Percentiles rank a stretch among this genome's conserved stretches.
These are phyloP conservation scores for Rhopalosiphum padi DNA, from an alignment of 1,140 invertebrate genomes.

Conservation along the genomic window DNA sequence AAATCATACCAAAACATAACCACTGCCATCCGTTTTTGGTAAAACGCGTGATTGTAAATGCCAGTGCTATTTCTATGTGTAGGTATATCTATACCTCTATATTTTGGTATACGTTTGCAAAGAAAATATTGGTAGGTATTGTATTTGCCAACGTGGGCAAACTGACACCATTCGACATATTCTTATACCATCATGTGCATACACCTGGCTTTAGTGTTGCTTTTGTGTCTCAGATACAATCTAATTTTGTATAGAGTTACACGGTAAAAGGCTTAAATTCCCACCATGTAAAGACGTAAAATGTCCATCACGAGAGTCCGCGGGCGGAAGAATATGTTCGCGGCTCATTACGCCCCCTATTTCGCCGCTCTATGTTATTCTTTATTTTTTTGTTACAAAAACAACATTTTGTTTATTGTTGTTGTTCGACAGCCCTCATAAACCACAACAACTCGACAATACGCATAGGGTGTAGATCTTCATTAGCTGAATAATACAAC, in stretches of 20 bases:
- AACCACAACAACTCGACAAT: constrained; percentile 44
- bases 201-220: constrained; percentile 32
- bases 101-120: not conserved
- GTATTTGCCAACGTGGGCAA: not conserved
- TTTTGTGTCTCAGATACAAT: constrained; percentile 50
- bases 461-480: constrained; percentile 30
- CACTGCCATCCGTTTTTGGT: not conserved
- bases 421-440: constrained; percentile 44
- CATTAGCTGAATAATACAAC: constrained; percentile 40
- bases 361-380: constrained; percentile 40
- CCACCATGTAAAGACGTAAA: constrained; percentile 13
- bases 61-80: not conserved
- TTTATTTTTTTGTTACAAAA: constrained; percentile 41
- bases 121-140: constrained; percentile 20
- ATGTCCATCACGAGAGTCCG: constrained; percentile 56
- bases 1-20: not conserved
- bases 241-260: constrained; percentile 56
- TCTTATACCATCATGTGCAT: not conserved
- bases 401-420: constrained; percentile 54
- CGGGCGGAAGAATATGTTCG: constrained; percentile 55
- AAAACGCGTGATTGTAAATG: not conserved
- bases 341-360: constrained; percentile 56
- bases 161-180: constrained; percentile 13
- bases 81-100: not conserved
- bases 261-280: constrained; percentile 55